Evolutionary conservation across 2,888 invertebrate species (phyloP), one percentile per base, ranked within the genome.

Genomic region (Invenusta paracnida): DNA sequence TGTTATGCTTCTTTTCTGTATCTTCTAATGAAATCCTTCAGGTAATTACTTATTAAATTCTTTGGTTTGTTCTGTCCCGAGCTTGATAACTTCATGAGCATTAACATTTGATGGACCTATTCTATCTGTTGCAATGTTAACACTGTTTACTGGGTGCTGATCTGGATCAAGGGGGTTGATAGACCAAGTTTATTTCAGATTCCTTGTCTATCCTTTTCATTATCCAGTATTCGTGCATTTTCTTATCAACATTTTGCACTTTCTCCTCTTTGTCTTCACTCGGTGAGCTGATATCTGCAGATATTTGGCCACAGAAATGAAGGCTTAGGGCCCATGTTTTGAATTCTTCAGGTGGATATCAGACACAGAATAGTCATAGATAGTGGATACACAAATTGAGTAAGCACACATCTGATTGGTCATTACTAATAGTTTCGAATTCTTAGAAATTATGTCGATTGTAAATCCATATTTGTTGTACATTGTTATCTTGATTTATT

Each of bases 311-410:
- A 29, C 82, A 82, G 2, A 82, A 5, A 29, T 82, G 82, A 29
- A 82, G 82, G 27, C 30, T 82, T 30, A 82, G 27, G 29, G 82
- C 82, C 82, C 82, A 82, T 17, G 82, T 82, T 30, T 29, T 27
- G 2, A 82, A 23, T 82, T 13, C 27, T 30, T 82, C 82, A 17
- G 82, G 82, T 28, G n/a, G n/a, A n/a, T n/a, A n/a, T n/a, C n/a
- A n/a, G n/a, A n/a, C n/a, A n/a, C n/a, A 17, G 13, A 13, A 66
- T 17, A 66, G 66, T 66, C n/a, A 66, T 66, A 17, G 13, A 13
- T 13, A 66, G 13, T 13, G 11, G 11, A n/a, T 66, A n/a, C 11
- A 66, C 66, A n/a, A n/a, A n/a, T n/a, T n/a, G n/a, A n/a, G n/a
- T n/a, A n/a, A n/a, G n/a, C n/a, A n/a, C n/a, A n/a, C n/a, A n/a